These are phyloP conservation scores for Pyrocephalus nanus DNA, from an alignment of 2,797 vertebrate genomes.

Conservation along the genomic window DNA sequence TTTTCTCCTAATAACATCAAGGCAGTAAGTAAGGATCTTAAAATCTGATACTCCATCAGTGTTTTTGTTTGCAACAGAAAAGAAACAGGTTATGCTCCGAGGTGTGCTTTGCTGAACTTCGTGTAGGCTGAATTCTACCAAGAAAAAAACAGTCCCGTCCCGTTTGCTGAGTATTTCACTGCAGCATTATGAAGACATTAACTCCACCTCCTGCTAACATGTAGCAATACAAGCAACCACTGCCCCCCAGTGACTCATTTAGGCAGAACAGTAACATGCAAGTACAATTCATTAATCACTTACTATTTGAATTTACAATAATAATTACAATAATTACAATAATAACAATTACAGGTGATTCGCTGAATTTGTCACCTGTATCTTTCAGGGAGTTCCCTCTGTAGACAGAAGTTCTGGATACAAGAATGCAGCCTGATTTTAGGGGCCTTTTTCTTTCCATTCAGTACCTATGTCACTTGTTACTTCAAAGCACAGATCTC, in stretches of 20 bases:
- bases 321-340: too few relatives aligned
- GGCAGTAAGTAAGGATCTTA: background rate
- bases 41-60: background rate
- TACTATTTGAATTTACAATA: background rate
- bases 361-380: background rate
- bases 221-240: background rate
- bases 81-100: background rate
- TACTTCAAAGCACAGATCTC: background rate
- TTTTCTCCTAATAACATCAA: background rate
- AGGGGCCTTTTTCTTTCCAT: background rate
- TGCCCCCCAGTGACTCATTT: constrained; percentile 27
- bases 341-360: background rate
- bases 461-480: background rate
- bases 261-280: background rate
- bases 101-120: background rate
- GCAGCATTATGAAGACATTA: background rate
- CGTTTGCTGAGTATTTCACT: background rate
- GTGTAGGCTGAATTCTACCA: background rate
- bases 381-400: background rate
- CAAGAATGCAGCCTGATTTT: background rate
- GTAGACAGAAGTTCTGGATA: background rate
- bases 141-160: background rate
- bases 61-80: background rate
- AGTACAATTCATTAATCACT: background rate
- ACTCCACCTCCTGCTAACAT: background rate